Base-by-base conservation (phyloP, 1,140 invertebrate species). In the Heliconius congener region DNA sequence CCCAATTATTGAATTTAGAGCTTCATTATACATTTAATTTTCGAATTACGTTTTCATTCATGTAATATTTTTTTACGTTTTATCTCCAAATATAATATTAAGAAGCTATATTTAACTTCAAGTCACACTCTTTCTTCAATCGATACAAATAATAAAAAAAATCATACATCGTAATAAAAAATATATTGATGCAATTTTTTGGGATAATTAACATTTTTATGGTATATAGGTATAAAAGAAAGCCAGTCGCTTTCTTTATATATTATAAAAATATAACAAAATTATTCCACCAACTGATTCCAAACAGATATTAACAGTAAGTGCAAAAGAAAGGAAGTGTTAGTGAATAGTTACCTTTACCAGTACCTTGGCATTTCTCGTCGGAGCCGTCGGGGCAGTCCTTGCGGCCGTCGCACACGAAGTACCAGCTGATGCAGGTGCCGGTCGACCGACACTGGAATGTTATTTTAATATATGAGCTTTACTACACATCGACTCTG, bases 401-500 rank as follows among this genome's bases (percentile, higher is more conserved):
- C 76, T 96, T 95, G 82, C 97, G 96, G n/a, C 98, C 98, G 91
- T 99, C 98, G 93, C 99, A 99, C 0, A 98, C 97, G 94, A 98
- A 99, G 93, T 97, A 98, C 96, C 97, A 97, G 84, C 97, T 97
- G 85, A 99, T 98, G 92, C 98, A 99, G 3, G 96, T 95, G 1
- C 98, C 98, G 77, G 97, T 97, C 79, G 96, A 96, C 73, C 97
- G 96, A 85, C 97, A 98, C 96, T 98, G 94, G 78, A 95, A 88
- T 66, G 57, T 30, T 66, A 27, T 66, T 57, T 57, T 57, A 23
- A 9, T 57, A 23, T 57, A 9, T 57, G 8, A 57, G 55, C 0
- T n/a, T n/a, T 57, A 57, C n/a, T 23, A 57, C 0, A n/a, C 8
- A 23, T 57, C n/a, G 55, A n/a, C 3, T 18, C 1, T 52, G 30